Percentiles rank a stretch among this genome's conserved stretches.
Conservation (phyloP, 1,140 invertebrate genomes). For the Orchestia grillus region DNA sequence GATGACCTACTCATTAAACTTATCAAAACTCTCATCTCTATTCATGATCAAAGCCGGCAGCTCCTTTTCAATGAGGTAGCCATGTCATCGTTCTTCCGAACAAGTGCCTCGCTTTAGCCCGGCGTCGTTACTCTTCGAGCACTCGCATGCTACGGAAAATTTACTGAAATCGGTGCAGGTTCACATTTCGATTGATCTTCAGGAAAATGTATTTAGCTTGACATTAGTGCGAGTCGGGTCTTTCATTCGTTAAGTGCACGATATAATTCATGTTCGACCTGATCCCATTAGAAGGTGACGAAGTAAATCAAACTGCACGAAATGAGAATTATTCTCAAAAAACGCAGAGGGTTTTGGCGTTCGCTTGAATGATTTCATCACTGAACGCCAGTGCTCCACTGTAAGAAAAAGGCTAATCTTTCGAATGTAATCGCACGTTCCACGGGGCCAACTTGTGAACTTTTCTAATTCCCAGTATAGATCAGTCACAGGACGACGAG, state of each 20-base stretch:
- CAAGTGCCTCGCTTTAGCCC: background rate
- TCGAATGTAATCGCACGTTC: background rate
- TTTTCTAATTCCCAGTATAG: background rate
- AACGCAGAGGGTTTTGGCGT: background rate
- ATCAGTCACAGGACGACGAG: background rate
- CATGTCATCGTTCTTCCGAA: background rate
- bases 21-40: slow-evolving; percentile 53
- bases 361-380: background rate
- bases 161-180: background rate
- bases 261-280: background rate
- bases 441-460: background rate
- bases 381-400: background rate
- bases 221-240: too few relatives aligned
- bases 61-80: background rate
- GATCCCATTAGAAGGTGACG: background rate
- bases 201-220: background rate
- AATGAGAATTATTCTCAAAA: background rate
- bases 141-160: background rate
- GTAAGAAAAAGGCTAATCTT: background rate
- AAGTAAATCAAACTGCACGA: background rate
- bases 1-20: slow-evolving; percentile 51
- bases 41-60: slow-evolving; percentile 43
- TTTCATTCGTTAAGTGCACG: too few relatives aligned
- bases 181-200: background rate
- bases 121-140: background rate